Base-by-base conservation (phyloP, 2,797 vertebrate genomes). In the Euthynnus affinis region DNA sequence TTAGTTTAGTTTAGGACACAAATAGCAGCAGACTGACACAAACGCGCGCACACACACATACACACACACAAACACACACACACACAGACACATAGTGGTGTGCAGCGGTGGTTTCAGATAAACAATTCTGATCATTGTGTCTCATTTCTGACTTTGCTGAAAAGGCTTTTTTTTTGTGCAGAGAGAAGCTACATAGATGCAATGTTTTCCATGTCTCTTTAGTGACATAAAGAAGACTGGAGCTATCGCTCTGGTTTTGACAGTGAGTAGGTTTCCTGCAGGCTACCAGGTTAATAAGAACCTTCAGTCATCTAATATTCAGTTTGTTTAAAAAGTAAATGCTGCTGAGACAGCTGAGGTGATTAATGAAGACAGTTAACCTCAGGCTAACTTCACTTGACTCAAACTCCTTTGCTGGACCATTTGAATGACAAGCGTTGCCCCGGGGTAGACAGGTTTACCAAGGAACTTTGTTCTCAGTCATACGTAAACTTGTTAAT, bases 341-440 rank as follows among this genome's bases (percentile, higher is more conserved):
- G 25, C 0, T 1, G 13, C 53, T 42, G 56, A 22, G 34, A 37
- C 22, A 34, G 53, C 9, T n/a, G 10, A 40, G 10, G 22, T 22
- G 5, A 60, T 34, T 18, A 57, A 22, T 5, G 1, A 32, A 32
- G 3, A 48, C 2, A 32, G 12, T 52, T 66, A 48, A 76, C 34
- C 32, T 22, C 37, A 52, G 46, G 25, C 37, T 42, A n/a, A 60
- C 48, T 17, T 63, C 48, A 53, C 9, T 22, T 42, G 48, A 52
- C 22, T 52, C 9, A 15, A 49, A 10, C 52, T 37, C 6, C 13
- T 12, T 2, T 42, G 14, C 44, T 23, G n/a, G 29, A 25, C 34
- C 56, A 0, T 57, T 58, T 34, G 62, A 69, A 69, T 76, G 27
- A 40, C 34, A 55, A 27, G 14, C 52, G 6, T 34, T 53, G 49